Evolutionary conservation across 2,113 vertebrate genomes (phyloP).

Genomic region (Platichthys stellatus): DNA sequence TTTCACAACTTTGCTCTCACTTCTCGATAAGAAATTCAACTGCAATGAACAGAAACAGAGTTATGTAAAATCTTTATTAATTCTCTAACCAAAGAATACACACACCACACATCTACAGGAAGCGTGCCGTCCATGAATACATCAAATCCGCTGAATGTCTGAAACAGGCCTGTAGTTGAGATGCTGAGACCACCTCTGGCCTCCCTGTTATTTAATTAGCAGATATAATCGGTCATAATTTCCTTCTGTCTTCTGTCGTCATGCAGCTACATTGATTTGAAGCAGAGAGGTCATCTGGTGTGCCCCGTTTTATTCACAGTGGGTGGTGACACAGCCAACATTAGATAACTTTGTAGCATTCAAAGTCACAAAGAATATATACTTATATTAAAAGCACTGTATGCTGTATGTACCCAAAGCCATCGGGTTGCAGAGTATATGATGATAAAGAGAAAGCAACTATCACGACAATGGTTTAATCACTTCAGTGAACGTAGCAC

Average conservation of each 20-base stretch:
- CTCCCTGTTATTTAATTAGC: constrained; percentile 29
- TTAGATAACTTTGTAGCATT: not conserved
- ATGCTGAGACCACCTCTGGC: constrained; percentile 31
- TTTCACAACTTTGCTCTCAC: too few relatives aligned
- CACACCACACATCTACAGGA: too few relatives aligned
- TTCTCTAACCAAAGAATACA: too few relatives aligned
- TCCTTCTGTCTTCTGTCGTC: too few relatives aligned
- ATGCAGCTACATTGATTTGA: too few relatives aligned
- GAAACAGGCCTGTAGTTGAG: constrained; percentile 7
- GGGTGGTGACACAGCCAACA: not conserved
- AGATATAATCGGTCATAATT: constrained; percentile 19
- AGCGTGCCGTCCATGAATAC: too few relatives aligned
- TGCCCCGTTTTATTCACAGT: constrained; percentile 23
- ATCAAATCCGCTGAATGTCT: not conserved
- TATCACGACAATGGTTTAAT: not conserved
- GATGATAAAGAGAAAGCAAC: not conserved
- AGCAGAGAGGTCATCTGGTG: not conserved
- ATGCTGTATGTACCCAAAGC: not conserved
- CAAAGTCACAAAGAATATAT: too few relatives aligned
- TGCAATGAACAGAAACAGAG: too few relatives aligned
- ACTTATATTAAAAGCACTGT: too few relatives aligned
- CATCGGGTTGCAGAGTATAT: not conserved
- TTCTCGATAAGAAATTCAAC: too few relatives aligned
- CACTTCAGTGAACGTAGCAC: not conserved
- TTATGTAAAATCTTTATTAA: too few relatives aligned